These are phyloP conservation scores for Solenopsis fugax DNA, from an alignment of 1,140 invertebrate species.

Conservation along the genomic window DNA sequence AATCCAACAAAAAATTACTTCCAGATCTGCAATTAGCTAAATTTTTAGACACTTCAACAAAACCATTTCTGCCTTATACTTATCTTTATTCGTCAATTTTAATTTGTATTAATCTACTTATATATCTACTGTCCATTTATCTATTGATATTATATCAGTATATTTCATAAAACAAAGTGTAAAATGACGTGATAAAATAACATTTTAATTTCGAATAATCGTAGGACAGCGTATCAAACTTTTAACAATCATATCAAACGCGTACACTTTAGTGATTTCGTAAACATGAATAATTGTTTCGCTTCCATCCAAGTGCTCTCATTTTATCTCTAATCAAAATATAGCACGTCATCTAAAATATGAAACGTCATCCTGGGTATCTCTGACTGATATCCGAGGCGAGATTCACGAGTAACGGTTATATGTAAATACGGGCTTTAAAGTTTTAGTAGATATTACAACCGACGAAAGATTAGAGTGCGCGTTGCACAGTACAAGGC, in stretches of 20 bases:
- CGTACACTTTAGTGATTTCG: background rate
- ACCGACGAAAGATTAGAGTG: slow-evolving; percentile 9
- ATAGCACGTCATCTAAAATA: background rate
- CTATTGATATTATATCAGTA: background rate
- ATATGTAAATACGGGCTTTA: slow-evolving; percentile 16
- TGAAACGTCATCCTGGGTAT: background rate
- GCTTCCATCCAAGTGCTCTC: background rate
- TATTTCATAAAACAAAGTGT: background rate
- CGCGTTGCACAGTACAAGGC: slow-evolving; percentile 9
- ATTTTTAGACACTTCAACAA: too few species aligned
- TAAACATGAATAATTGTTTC: background rate
- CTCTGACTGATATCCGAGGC: background rate
- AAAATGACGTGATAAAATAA: background rate
- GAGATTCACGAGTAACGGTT: background rate
- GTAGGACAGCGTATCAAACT: background rate
- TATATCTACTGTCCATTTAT: background rate
- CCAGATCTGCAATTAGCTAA: too few species aligned
- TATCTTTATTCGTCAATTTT: background rate
- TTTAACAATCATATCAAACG: background rate
- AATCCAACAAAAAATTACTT: too few species aligned
- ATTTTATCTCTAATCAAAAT: slow-evolving; percentile 3
- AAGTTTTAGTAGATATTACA: slow-evolving; percentile 11
- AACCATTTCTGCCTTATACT: background rate
- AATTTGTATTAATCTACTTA: background rate
- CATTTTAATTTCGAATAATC: background rate